A percentile compares a stretch with the other conserved stretches of the same genome.
Conservation (phyloP, 2,113 vertebrate genomes). For the Sula dactylatra region DNA sequence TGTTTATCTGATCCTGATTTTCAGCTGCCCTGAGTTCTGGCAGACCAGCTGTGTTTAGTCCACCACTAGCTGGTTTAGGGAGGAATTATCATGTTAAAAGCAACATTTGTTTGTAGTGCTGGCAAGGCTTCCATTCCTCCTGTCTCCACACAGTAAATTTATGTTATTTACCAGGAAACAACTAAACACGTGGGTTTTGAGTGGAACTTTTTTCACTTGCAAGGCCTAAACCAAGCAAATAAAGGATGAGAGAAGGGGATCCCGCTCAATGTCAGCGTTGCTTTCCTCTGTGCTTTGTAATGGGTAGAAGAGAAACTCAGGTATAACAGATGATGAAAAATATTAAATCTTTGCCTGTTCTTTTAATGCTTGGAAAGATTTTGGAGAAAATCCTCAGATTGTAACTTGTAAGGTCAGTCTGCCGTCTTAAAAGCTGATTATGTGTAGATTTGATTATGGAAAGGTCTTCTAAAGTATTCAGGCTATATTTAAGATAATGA, state of each 20-base stretch:
- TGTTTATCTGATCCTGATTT: background rate
- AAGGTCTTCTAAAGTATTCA: background rate
- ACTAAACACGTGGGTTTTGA: background rate
- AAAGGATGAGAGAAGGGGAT: background rate
- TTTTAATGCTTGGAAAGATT: background rate
- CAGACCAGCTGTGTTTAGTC: background rate
- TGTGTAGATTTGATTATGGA: background rate
- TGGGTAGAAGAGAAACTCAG: accelerated
- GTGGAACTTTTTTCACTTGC: background rate
- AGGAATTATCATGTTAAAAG: background rate
- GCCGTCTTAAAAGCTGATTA: background rate
- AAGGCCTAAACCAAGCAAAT: background rate
- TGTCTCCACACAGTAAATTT: background rate
- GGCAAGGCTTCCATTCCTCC: background rate
- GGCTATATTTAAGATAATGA: background rate
- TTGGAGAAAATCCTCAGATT: background rate
- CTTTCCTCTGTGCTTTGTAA: accelerated
- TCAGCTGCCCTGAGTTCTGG: background rate
- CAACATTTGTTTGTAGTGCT: background rate
- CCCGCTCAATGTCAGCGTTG: background rate
- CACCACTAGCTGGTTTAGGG: background rate
- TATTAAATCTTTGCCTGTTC: background rate
- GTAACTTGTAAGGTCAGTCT: background rate
- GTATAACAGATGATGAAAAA: background rate
- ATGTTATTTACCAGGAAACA: background rate